A percentile compares a stretch with the other conserved stretches of the same genome.
phyloP scores from a whole-genome alignment of 92 coral and sea anemone species.

The Palythoa caribaeorum region DNA sequence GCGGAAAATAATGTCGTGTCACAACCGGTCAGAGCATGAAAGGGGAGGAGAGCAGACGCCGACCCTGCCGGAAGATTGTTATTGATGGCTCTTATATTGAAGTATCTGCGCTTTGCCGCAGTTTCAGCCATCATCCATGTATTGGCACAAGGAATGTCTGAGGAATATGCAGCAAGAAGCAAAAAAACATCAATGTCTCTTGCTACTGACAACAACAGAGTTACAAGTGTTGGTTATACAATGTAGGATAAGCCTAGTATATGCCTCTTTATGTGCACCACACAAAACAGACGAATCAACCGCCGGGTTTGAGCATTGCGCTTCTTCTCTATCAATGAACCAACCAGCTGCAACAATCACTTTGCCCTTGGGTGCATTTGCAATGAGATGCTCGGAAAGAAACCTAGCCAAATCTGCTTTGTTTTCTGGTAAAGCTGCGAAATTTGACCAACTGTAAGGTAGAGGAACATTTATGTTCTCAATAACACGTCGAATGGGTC shows the following conservation, averaged over 20 bases:
- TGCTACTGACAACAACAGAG: constrained; percentile 56
- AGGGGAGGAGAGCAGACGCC: constrained; percentile 64
- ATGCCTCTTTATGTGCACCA: constrained; percentile 56
- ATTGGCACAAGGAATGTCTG: constrained; percentile 56
- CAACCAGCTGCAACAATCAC: constrained; percentile 43
- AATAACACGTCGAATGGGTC: constrained; percentile 33
- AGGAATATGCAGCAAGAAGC: constrained; percentile 65
- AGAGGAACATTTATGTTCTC: constrained; percentile 66
- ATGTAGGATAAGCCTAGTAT: too few species aligned
- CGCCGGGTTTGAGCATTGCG: constrained; percentile 30
- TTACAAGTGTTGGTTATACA: constrained; percentile 50
- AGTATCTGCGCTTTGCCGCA: constrained; percentile 59
- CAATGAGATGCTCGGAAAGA: constrained; percentile 57
- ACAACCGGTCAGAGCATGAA: constrained; percentile 65
- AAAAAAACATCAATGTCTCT: too few species aligned
- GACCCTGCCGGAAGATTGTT: constrained; percentile 51
- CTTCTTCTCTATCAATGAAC: constrained; percentile 35
- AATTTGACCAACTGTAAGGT: constrained; percentile 65
- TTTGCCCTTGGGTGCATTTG: constrained; percentile 58
- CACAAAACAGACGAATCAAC: constrained; percentile 55
- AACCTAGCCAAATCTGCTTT: constrained; percentile 73
- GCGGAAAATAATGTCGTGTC: constrained; percentile 58
- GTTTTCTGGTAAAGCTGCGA: constrained; percentile 74
- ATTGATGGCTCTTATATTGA: constrained; percentile 62
- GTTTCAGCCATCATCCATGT: constrained; percentile 74